A percentile compares a stretch with the other conserved stretches of the same genome.
Conservation (phyloP, 2,888 invertebrate species). For the Xylocampa areola region DNA sequence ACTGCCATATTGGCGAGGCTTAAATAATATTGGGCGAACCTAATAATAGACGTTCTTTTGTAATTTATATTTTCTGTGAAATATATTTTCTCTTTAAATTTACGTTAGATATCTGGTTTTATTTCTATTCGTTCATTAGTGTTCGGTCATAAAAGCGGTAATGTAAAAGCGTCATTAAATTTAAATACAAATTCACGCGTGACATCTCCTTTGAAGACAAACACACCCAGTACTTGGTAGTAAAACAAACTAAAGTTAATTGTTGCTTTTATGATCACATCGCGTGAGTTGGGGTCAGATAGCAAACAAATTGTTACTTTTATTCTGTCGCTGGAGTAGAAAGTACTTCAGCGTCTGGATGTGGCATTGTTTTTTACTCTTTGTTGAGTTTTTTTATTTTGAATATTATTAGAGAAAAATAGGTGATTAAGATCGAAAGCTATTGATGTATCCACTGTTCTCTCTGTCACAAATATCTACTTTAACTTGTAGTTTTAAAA, state of each 20-base stretch:
- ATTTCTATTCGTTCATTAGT: conserved; percentile 57
- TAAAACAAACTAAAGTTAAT: conserved; percentile 85
- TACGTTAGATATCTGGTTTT: conserved; percentile 58
- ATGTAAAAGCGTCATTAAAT: conserved; percentile 71
- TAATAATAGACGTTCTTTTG: conserved; percentile 70
- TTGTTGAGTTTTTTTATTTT: too few species aligned
- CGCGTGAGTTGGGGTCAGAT: conserved; percentile 81
- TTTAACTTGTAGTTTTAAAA: too few species aligned
- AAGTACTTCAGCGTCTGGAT: conserved; percentile 43
- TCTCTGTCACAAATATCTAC: too few species aligned
- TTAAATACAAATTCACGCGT: conserved; percentile 71
- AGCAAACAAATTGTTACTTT: conserved; percentile 79
- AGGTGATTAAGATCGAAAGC: too few species aligned
- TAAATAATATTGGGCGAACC: conserved; percentile 79
- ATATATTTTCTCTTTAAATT: conserved; percentile 45
- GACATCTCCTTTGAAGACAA: conserved; percentile 83
- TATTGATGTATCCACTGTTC: too few species aligned
- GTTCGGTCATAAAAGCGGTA: conserved; percentile 61
- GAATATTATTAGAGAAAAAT: too few species aligned
- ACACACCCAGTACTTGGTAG: conserved; percentile 74
- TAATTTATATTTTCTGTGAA: conserved; percentile 52
- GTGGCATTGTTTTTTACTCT: conserved; percentile 44
- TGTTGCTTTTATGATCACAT: conserved; percentile 85
- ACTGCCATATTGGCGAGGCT: conserved; percentile 81
- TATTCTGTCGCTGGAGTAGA: conserved; percentile 51